Evolutionary conservation across 2,113 vertebrate species (phyloP).

Genomic region (Mobula hypostoma): DNA sequence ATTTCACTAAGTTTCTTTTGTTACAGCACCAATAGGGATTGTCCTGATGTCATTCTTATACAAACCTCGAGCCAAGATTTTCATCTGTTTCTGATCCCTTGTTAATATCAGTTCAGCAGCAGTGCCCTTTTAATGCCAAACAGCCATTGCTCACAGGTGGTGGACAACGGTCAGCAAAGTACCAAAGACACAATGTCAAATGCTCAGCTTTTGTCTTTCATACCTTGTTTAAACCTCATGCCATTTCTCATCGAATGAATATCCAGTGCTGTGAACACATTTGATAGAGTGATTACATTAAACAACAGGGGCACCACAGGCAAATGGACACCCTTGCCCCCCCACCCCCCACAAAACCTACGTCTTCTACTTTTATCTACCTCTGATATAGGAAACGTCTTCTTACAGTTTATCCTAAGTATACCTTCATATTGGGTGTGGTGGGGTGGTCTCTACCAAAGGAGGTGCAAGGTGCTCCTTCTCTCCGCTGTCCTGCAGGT

Average conservation of each 20-base stretch:
- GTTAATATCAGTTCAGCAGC: neutral
- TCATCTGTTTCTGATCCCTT: neutral
- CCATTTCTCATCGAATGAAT: no score
- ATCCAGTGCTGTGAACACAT: neutral
- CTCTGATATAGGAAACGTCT: no score
- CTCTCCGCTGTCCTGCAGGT: no score
- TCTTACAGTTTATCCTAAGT: no score
- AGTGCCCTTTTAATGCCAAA: neutral
- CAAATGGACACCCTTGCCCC: no score
- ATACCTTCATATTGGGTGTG: no score
- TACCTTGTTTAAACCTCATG: neutral
- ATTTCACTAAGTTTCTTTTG: neutral
- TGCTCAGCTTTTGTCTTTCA: no score
- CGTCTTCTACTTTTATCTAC: no score
- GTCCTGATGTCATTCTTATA: neutral
- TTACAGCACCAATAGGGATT: neutral
- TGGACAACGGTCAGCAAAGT: neutral
- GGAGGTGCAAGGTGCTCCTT: no score
- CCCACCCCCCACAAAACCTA: no score
- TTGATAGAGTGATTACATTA: neutral
- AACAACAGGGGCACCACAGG: neutral
- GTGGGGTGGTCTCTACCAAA: no score
- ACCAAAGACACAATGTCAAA: no score
- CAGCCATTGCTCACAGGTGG: neutral
- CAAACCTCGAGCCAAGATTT: neutral